Evolutionary conservation across 2,797 vertebrate genomes (phyloP).

Genomic region (Halcyon chelicuti): DNA sequence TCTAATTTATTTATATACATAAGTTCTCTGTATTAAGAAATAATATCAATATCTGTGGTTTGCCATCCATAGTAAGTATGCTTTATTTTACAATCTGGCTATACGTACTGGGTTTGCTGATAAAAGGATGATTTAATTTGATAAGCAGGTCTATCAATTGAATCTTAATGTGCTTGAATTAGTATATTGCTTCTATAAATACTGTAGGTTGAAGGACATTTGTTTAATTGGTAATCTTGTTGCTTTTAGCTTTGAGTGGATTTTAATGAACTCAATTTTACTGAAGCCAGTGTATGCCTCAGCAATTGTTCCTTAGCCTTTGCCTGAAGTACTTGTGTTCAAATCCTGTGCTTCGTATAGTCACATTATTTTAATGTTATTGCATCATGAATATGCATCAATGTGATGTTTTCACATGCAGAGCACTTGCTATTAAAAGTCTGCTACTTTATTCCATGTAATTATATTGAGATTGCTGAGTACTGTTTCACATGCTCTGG

Average conservation of each 20-base stretch:
- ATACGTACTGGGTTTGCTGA: not conserved
- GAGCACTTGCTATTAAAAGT: not conserved
- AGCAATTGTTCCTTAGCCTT: not conserved
- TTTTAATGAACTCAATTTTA: constrained; percentile 18
- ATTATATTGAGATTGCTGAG: not conserved
- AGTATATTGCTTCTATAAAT: not conserved
- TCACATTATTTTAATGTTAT: not conserved
- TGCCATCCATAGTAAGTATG: not conserved
- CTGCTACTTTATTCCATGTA: not conserved
- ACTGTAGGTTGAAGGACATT: not conserved
- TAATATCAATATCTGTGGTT: not conserved
- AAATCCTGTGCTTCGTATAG: not conserved
- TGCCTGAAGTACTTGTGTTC: not conserved
- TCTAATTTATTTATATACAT: not conserved
- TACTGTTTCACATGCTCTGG: not conserved
- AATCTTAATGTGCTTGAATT: not conserved
- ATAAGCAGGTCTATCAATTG: not conserved
- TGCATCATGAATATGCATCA: constrained; percentile 8
- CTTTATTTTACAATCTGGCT: not conserved
- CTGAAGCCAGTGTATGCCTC: not conserved
- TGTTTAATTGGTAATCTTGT: not conserved
- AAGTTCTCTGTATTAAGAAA: not conserved
- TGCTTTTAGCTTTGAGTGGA: not conserved
- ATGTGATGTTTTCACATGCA: not conserved
- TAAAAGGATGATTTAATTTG: not conserved